These are phyloP conservation scores for Phasia obesa DNA, from an alignment of 2,888 invertebrate species.

Conservation along the genomic window DNA sequence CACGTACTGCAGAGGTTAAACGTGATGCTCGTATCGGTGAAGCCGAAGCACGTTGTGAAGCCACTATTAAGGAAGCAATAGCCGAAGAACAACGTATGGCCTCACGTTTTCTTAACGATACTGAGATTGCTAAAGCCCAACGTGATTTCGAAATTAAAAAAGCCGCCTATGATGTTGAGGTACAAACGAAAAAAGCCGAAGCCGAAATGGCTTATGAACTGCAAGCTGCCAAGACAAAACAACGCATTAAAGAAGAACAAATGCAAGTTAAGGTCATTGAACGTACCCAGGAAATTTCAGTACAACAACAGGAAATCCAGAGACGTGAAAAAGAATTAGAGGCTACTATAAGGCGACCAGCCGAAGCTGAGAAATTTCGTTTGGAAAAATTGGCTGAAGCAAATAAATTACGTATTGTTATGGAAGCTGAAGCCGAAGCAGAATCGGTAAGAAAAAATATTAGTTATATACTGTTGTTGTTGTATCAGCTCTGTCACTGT, in stretches of 20 bases:
- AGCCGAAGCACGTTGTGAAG: conserved; percentile 96
- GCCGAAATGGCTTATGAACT: conserved; percentile 96
- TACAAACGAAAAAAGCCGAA: conserved; percentile 94
- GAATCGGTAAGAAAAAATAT: conserved; percentile 86
- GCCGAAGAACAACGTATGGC: conserved; percentile 99
- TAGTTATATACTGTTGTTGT: background rate
- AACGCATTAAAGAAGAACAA: conserved; percentile 97
- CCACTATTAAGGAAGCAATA: conserved; percentile 90
- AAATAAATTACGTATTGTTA: conserved; percentile 91
- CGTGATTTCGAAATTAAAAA: conserved; percentile 98
- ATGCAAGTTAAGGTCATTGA: conserved; percentile 98
- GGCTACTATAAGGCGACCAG: conserved; percentile 95
- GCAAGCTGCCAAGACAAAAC: conserved; percentile 97
- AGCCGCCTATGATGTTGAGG: conserved; percentile 98
- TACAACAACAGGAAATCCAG: conserved; percentile 97
- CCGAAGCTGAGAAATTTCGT: conserved; percentile 96
- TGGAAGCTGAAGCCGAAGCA: conserved; percentile 97
- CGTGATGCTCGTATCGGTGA: conserved; percentile 98
- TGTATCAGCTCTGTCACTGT: too few species aligned
- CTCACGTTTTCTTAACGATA: conserved; percentile 95
- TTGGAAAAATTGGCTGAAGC: conserved; percentile 98
- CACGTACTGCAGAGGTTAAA: conserved; percentile 96
- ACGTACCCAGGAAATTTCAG: conserved; percentile 95
- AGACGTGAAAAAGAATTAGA: conserved; percentile 96
- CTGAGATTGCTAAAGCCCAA: conserved; percentile 98